These are phyloP conservation scores for Tyrannus savana DNA, from an alignment of 2,113 vertebrate species.

Conservation along the genomic window DNA sequence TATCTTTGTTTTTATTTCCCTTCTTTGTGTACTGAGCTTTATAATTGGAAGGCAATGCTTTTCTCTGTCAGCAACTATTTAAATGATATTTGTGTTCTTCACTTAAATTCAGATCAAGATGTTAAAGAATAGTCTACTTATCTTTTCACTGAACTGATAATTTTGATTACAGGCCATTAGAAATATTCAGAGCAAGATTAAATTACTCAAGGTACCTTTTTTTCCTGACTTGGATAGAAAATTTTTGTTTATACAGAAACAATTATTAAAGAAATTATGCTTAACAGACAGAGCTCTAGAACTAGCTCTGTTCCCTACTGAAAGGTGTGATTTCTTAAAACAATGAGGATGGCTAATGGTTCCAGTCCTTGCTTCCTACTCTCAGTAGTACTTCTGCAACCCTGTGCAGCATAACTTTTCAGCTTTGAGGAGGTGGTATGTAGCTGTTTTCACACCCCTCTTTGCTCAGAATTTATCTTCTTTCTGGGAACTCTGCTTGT, in stretches of 20 bases:
- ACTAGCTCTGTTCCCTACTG: not conserved
- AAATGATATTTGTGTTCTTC: not conserved
- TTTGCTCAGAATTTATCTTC: not conserved
- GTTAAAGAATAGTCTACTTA: not conserved
- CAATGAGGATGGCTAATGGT: rapidly evolving
- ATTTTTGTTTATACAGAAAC: not conserved
- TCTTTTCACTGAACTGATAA: not conserved
- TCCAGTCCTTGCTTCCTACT: not conserved
- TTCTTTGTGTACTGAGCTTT: not conserved
- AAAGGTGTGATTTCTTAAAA: not conserved
- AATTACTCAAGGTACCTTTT: not conserved
- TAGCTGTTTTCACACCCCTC: not conserved
- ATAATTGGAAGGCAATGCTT: not conserved
- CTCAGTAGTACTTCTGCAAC: not conserved
- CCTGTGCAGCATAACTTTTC: not conserved
- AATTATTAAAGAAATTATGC: not conserved
- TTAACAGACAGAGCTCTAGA: not conserved
- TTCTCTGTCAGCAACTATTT: not conserved
- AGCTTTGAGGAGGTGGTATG: not conserved
- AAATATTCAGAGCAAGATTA: not conserved
- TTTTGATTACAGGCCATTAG: not conserved
- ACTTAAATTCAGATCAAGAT: not conserved
- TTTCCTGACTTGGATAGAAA: not conserved
- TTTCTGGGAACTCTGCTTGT: not conserved
- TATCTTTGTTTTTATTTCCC: not conserved